Conservation (phyloP, 2,113 vertebrate genomes). For the Cynopterus brachyotis region DNA sequence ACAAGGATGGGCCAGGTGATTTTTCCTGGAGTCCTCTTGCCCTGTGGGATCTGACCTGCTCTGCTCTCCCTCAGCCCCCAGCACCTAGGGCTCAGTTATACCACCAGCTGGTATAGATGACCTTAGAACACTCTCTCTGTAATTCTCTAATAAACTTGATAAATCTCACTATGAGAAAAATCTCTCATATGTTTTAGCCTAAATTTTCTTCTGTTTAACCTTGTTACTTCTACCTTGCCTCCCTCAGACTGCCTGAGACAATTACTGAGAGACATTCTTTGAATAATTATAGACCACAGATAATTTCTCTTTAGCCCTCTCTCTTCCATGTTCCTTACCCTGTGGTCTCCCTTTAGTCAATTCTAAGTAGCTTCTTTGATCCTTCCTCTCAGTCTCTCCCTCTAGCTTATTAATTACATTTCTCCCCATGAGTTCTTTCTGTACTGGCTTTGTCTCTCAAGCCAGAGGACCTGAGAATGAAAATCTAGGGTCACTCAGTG, state of each 20-base stretch:
- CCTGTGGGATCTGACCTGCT: not conserved
- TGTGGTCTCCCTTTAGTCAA: conserved; percentile 49
- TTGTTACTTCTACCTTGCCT: conserved; percentile 29
- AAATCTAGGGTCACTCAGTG: not conserved
- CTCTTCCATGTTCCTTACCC: not conserved
- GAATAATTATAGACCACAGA: conserved; percentile 52
- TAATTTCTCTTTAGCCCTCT: conserved; percentile 59
- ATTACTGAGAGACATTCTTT: conserved; percentile 41
- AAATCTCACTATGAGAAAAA: conserved; percentile 29
- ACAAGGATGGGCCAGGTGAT: not conserved
- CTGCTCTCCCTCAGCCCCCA: not conserved
- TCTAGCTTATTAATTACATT: conserved; percentile 64
- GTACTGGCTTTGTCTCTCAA: not conserved
- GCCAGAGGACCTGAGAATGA: conserved; percentile 5
- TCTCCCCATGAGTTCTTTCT: conserved; percentile 29
- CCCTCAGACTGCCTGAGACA: conserved; percentile 46
- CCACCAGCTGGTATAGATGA: not conserved
- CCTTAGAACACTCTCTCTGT: not conserved
- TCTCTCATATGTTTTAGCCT: conserved; percentile 30
- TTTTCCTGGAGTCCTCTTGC: not conserved
- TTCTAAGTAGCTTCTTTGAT: conserved; percentile 69
- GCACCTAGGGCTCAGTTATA: not conserved
- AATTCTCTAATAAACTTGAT: not conserved
- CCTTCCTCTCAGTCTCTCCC: conserved; percentile 31
- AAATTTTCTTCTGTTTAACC: conserved; percentile 65